Base-by-base conservation (phyloP, 2,888 invertebrate species). In the Metacarcinus magister region DNA sequence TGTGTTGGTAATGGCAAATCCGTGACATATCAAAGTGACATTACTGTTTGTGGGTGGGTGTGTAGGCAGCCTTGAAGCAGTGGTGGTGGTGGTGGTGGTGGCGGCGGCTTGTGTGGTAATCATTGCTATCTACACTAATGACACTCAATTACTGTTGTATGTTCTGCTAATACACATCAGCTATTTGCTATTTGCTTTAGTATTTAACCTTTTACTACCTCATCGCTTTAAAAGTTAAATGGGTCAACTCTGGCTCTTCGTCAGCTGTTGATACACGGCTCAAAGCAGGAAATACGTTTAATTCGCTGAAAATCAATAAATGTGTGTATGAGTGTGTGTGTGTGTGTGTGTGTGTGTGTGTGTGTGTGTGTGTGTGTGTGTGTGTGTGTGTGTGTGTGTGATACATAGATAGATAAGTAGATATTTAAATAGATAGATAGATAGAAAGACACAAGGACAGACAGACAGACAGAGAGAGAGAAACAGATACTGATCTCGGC, bases 181-280 rank as follows among this genome's bases (percentile, higher is more conserved):
- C 67, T 67, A n/a, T 67, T 67, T 67, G n/a, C n/a, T 67, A 67
- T n/a, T n/a, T 67, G 67, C n/a, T n/a, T 67, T n/a, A 67, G 67
- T 67, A 67, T 23, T 67, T 67, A 67, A 54, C 54, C 54, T 54
- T 54, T 54, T 54, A 3, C 54, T 13, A 54, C 19, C 54, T 54
- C 54, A 39, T 54, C 54, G 16, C 16, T 16, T 54, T 13, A 54
- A 54, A 54, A 54, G 54, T 54, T 54, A 54, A 54, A 54, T 54
- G 54, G 54, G 54, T 54, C 54, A 54, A 54, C 54, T 54, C 8
- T 19, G 13, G 19, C 16, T 19, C 8, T 54, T 54, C 16, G 10
- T 54, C 54, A 54, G 19, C 54, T 54, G 54, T 54, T 10, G 54
- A 54, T 16, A 54, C 54, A 54, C 54, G 0, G 16, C 16, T 54